Evolutionary conservation across 1,140 invertebrate genomes (phyloP), one percentile per base, ranked within the genome.

Genomic region (Drosophila kanapiae): DNA sequence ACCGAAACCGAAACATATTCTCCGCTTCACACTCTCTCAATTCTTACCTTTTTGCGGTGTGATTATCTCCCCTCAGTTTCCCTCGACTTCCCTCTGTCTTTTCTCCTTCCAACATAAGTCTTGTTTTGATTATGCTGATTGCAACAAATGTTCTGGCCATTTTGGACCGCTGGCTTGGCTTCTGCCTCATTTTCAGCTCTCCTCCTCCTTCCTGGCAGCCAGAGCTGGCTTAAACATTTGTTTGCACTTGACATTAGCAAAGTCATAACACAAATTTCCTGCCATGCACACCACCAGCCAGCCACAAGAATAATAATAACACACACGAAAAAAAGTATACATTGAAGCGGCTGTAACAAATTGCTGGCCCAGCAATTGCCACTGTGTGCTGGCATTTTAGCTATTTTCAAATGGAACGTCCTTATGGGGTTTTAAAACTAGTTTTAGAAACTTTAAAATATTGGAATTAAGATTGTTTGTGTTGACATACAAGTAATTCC

Each of bases 221-320:
- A 47, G 33, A 65, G 54, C 31, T 60, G 69, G 75, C 77, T 78
- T 79, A 78, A 86, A 80, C 78, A 78, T 87, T 88, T 84, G 82
- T 84, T 88, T 88, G 80, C 85, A 88, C 84, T 87, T 87, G 84
- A 87, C 84, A 87, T 87, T 84, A 84, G 84, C 84, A 88, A 88
- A 87, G 80, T 80, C 85, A 87, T 87, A 87, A 87, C 79, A 88
- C 82, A 87, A 88, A 87, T 87, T 88, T 88, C 72, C 77, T 82
- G 80, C 80, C 75, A 69, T 37, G 68, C 84, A 48, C 80, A 80
- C 68, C 76, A 59, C 61, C 75, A 76, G 45, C 45, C 59, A 61
- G 47, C 60, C 49, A 37, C 42, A 63, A 54, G 48, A 82, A 65
- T 74, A 57, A 68, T 59, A 57, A 69, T 43, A 83, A 76, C 49